Base-by-base conservation (phyloP, 2,888 invertebrate genomes). In the Panopea generosa region DNA sequence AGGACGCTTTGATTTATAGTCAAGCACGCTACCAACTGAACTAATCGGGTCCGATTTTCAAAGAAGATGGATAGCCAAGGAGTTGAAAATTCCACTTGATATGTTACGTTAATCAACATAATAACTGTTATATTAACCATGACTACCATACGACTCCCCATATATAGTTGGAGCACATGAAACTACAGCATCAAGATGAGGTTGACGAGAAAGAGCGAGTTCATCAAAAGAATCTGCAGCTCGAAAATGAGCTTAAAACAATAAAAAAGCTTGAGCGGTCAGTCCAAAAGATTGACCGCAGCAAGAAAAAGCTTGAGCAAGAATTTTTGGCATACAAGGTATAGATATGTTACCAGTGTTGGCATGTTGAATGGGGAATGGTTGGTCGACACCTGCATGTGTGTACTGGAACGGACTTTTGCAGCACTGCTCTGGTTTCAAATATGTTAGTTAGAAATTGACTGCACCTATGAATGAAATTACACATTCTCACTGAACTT, bases 311-410 rank as follows among this genome's bases (percentile, higher is more conserved):
- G 47, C 71, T 88, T 26, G 87, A 89, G 66, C 83, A 86, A 27
- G 87, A 87, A 53, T 83, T 84, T 59, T 52, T 55, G 38, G 24
- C 49, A 9, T 86, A 85, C 57, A 87, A 87, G 87, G 88, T 89
- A 84, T 61, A 47, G 18, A 65, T 63, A 60, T 60, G 49, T 45
- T 29, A 40, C 56, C 59, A 47, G 47, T 56, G 50, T 61, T 67
- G 45, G 33, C 33, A 29, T 60, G 26, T 59, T 47, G 47, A 49
- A 29, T 60, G 60, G 29, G 9, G 18, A 33, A 33, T 11, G 11
- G 6, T 9, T 16, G 47, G 47, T 47, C 14, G 14, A 6, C 47
- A 47, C 18, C 7, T 47, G 47, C 47, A 47, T 16, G 16, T 20
- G n/a, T 47, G 47, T 16, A 11, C 6, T 7, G 33, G 33, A 33